These are phyloP conservation scores for Eospalax fontanierii DNA, from an alignment of 2,797 vertebrate genomes.

Conservation along the genomic window DNA sequence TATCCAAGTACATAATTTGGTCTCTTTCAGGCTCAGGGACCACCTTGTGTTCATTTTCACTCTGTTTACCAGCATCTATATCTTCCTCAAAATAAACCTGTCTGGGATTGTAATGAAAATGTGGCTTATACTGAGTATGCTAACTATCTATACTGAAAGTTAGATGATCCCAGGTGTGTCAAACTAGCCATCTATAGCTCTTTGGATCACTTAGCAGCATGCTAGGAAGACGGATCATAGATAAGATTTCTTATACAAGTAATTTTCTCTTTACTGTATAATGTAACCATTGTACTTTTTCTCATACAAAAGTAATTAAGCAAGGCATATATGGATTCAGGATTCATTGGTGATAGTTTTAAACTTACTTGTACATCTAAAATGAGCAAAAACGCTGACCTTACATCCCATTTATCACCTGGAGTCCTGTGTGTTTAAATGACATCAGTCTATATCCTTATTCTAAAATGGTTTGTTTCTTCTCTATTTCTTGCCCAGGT, in stretches of 20 bases:
- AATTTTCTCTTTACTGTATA: constrained; percentile 47
- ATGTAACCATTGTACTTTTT: background rate
- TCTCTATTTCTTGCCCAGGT: constrained; percentile 59
- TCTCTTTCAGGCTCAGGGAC: background rate
- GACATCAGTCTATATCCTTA: constrained; percentile 62
- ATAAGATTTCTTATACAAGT: background rate
- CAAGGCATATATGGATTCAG: background rate
- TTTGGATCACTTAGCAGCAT: background rate
- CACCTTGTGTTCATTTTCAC: background rate
- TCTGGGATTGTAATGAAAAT: background rate
- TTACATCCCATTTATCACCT: background rate
- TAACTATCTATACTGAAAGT: background rate
- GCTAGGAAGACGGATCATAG: background rate
- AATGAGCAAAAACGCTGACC: background rate
- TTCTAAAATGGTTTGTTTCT: constrained; percentile 40
- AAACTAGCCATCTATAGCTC: background rate
- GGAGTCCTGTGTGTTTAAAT: background rate
- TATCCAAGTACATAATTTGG: background rate
- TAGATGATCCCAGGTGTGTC: background rate
- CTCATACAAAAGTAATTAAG: background rate
- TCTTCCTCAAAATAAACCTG: constrained; percentile 43
- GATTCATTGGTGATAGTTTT: constrained; percentile 24
- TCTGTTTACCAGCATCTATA: background rate
- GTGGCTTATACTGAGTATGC: background rate
- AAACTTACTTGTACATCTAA: constrained; percentile 10